Evolutionary conservation across 2,113 vertebrate genomes (phyloP), one percentile per base, ranked within the genome.

Genomic region (Xyliphius kryptos): DNA sequence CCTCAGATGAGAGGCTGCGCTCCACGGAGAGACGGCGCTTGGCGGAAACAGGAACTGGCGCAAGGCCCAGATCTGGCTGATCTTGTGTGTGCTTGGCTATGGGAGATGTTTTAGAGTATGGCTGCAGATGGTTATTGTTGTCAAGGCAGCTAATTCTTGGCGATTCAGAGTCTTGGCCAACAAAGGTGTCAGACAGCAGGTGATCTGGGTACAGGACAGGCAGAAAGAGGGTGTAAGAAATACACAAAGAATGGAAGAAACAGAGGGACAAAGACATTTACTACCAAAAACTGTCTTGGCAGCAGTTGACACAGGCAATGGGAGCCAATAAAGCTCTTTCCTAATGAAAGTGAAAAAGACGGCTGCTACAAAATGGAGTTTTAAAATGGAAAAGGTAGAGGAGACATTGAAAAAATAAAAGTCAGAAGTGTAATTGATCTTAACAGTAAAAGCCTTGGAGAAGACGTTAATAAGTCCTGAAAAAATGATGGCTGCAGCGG

Each of bases 161-260:
- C 50, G 92, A 93, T 52, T 92, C 90, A n/a, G 75, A 72, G 66
- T 95, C 92, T 68, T 91, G 92, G 53, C 87, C 87, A 0, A 89
- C 73, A 63, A 87, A 91, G 47, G 90, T 89, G 49, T 97, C 91
- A 67, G 93, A 92, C 61, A 97, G 75, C 65, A 97, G 84, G 83
- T 94, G 93, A 85, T 94, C 95, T 98, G 81, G 15, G 79, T 75
- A 69, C 20, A 68, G n/a, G n/a, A n/a, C n/a, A n/a, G n/a, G n/a
- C n/a, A n/a, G n/a, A n/a, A n/a, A n/a, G n/a, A n/a, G n/a, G n/a
- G 38, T 52, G 21, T 70, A 9, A 26, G 13, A 70, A 5, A 15
- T 3, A 48, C 17, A 55, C 13, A 56, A 9, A 61, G 16, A 49
- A 43, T 61, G 40, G 44, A n/a, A 68, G 2, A 50, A 43, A 53